These are phyloP conservation scores for Drosophila truncata DNA, from an alignment of 1,140 invertebrate species.

Conservation along the genomic window DNA sequence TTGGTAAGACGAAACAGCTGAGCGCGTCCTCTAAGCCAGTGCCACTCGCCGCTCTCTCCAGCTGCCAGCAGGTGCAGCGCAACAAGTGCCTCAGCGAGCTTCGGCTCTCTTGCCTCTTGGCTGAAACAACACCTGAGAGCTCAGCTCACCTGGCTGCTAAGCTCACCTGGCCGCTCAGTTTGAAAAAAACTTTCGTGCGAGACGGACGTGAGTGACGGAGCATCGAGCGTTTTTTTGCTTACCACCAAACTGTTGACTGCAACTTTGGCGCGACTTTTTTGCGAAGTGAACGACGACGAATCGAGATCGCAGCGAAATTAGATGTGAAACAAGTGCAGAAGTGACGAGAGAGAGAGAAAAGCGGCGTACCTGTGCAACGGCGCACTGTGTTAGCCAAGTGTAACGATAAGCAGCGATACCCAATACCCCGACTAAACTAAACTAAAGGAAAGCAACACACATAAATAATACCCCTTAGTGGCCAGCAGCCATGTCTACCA, in stretches of 20 bases:
- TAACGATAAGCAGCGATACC: slow-evolving; percentile 61
- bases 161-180: slow-evolving; percentile 45
- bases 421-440: slow-evolving; percentile 34
- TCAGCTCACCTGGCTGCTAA: slow-evolving; percentile 15
- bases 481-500: slow-evolving; percentile 64
- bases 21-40: slow-evolving; percentile 2
- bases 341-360: slow-evolving; percentile 43
- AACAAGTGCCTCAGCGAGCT: slow-evolving; percentile 55
- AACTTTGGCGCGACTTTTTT: slow-evolving; percentile 66
- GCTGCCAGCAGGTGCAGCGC: slow-evolving; percentile 41
- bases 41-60: slow-evolving; percentile 3
- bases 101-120: slow-evolving; percentile 28
- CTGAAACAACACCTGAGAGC: slow-evolving; percentile 1
- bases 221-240: slow-evolving; percentile 16
- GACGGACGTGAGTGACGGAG: slow-evolving; percentile 64
- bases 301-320: slow-evolving; percentile 52
- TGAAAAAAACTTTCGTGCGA: slow-evolving; percentile 81
- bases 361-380: slow-evolving; percentile 56
- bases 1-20: slow-evolving; percentile 25
- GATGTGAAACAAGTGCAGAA: slow-evolving; percentile 63
- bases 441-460: slow-evolving; percentile 24
- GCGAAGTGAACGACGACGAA: slow-evolving; percentile 49
- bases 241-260: slow-evolving; percentile 30
- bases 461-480: slow-evolving; percentile 49
- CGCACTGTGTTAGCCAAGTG: slow-evolving; percentile 50